Percentiles rank a stretch among this genome's conserved stretches.
These are phyloP conservation scores for Folsomia manolachei DNA, from an alignment of 2,888 invertebrate genomes.

Conservation along the genomic window DNA sequence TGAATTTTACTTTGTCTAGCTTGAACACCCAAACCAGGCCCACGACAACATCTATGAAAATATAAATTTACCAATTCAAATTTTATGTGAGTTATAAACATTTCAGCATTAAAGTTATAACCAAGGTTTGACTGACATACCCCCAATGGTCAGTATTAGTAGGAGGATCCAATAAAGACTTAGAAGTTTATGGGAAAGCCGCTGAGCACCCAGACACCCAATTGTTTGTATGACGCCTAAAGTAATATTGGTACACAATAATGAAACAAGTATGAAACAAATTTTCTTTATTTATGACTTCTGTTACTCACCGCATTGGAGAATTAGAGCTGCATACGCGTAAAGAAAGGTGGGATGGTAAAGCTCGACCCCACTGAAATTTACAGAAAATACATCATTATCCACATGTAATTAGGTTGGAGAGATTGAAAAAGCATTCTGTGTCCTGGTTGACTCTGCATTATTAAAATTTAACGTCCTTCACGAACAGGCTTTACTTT, in stretches of 20 bases:
- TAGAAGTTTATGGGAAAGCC: conserved; percentile 71
- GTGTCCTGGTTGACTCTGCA: no score
- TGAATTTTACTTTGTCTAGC: conserved; percentile 69
- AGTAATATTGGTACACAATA: background rate
- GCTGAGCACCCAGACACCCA: conserved; percentile 76
- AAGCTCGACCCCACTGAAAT: conserved; percentile 54
- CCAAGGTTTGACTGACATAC: no score
- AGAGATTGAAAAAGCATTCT: no score
- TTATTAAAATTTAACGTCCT: background rate
- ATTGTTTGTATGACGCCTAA: conserved; percentile 63
- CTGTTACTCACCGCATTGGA: no score
- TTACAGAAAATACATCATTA: background rate
- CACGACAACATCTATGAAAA: conserved; percentile 75
- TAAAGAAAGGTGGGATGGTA: conserved; percentile 80
- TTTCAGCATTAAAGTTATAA: no score
- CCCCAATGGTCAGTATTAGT: conserved; percentile 74
- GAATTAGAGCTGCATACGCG: conserved; percentile 75
- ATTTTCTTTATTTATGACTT: background rate
- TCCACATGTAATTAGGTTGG: background rate
- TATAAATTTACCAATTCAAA: no score
- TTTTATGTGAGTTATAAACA: no score
- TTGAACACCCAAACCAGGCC: conserved; percentile 83
- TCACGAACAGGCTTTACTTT: background rate
- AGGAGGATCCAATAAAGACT: conserved; percentile 81
- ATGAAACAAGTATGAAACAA: background rate